These are phyloP conservation scores for Penaeus japonicus DNA, from an alignment of 1,140 invertebrate species.

Conservation along the genomic window DNA sequence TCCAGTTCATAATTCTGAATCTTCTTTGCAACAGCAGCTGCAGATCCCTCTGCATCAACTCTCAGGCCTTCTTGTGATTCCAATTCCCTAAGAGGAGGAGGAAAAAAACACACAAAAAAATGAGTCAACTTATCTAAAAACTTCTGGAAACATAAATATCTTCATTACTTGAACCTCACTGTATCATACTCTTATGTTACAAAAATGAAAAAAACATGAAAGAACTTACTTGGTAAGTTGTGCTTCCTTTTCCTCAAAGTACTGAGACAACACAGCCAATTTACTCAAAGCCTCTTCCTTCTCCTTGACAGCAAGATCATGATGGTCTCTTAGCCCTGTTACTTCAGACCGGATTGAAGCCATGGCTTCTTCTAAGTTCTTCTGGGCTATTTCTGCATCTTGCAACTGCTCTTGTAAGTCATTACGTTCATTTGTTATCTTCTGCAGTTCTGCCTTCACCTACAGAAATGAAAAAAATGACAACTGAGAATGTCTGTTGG, in stretches of 20 bases:
- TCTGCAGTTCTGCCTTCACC: conserved; percentile 48
- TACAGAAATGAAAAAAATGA: background rate
- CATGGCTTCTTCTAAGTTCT: conserved; percentile 46
- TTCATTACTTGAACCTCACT: background rate
- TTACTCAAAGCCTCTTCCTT: conserved; percentile 53
- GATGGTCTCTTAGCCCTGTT: conserved; percentile 20
- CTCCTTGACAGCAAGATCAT: conserved; percentile 40
- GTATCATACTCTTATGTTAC: background rate
- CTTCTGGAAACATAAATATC: too few species aligned
- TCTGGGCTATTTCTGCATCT: conserved; percentile 38
- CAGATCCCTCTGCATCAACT: conserved; percentile 42
- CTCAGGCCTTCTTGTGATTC: conserved; percentile 47
- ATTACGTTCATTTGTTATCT: conserved; percentile 29
- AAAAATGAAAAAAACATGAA: background rate
- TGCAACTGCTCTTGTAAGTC: conserved; percentile 39
- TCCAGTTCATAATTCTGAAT: conserved; percentile 48
- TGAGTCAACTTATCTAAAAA: background rate
- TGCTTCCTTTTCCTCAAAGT: conserved; percentile 57
- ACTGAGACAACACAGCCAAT: conserved; percentile 51
- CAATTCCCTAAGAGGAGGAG: conserved; percentile 23
- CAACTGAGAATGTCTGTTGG: background rate
- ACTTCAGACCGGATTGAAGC: conserved; percentile 45
- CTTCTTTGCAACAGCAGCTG: conserved; percentile 27
- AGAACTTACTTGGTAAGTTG: conserved; percentile 55
- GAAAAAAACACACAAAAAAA: background rate